A percentile compares a stretch with the other conserved stretches of the same genome.
Conservation (phyloP, 2,797 vertebrate species). For the Phalloptychus januarius region DNA sequence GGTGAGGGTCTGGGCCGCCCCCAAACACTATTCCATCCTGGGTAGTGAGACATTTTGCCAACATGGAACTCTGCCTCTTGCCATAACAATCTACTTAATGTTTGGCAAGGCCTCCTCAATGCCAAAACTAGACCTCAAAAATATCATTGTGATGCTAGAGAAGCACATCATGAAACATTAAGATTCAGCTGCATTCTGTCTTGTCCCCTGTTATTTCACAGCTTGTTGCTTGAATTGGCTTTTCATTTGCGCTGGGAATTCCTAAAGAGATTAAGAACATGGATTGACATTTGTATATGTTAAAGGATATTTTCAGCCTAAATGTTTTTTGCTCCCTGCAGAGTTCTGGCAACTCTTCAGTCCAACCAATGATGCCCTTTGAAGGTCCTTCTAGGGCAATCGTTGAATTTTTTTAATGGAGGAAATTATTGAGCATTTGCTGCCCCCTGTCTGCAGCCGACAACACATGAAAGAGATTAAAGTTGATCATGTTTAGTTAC, state of each 20-base stretch:
- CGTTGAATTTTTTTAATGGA: constrained; percentile 54
- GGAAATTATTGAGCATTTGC: constrained; percentile 47
- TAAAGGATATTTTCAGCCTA: constrained; percentile 38
- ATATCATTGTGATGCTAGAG: constrained; percentile 5
- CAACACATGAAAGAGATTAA: constrained; percentile 12
- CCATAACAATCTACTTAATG: neutral
- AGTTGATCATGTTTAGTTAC: constrained; percentile 23
- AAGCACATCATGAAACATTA: constrained; percentile 19
- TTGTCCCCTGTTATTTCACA: constrained; percentile 11
- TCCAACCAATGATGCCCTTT: constrained; percentile 46
- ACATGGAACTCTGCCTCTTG: too few species aligned
- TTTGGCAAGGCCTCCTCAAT: neutral
- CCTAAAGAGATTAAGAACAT: constrained; percentile 47
- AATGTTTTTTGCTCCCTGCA: constrained; percentile 57
- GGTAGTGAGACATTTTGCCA: neutral
- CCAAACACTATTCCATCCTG: neutral
- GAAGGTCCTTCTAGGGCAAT: constrained; percentile 38
- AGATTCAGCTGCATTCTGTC: constrained; percentile 32
- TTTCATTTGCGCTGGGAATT: constrained; percentile 46
- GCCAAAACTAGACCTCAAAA: neutral
- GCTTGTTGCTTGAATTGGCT: constrained; percentile 32
- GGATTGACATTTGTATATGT: constrained; percentile 55
- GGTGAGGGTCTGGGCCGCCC: neutral
- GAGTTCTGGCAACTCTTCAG: constrained; percentile 56
- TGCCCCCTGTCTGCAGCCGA: constrained; percentile 63